Base-by-base conservation (phyloP, 1,140 invertebrate species). In the Ctenoplectra terminalis region DNA sequence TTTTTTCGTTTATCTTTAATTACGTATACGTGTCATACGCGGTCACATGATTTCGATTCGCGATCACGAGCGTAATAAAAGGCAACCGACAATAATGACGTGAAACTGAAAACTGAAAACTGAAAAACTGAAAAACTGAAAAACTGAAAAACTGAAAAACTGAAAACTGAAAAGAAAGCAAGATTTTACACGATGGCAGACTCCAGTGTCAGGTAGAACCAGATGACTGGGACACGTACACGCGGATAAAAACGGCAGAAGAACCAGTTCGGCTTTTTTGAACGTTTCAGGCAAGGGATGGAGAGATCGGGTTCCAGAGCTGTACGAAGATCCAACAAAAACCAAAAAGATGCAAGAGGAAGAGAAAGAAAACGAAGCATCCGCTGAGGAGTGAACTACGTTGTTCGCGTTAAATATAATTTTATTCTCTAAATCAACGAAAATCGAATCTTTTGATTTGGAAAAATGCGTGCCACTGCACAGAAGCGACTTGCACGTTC, bases 231-330 rank as follows among this genome's bases (percentile, higher is more conserved):
- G 90, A 89, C 81, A 89, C 63, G 85, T n/a, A 75, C 20, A 64
- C 50, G 76, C 60, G 60, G 63, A 60, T 87, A 78, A 61, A 61
- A 87, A 73, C 77, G 40, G 46, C 88, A 92, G 89, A 87, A 74
- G 81, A 83, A 81, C 81, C 76, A 87, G 86, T 81, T 67, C 82
- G 90, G 89, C 84, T 91, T 91, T 93, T 85, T 83, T 89, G 91
- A 93, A 93, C 90, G 88, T 94, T 94, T 93, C 93, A 94, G 93
- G 92, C 93, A 91, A 91, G 82, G 91, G 93, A 86, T 94, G 93
- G 93, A 93, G 93, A 87, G 88, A 92, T 86, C 92, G 92, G 87
- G 92, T 94, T 84, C 93, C 93, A 79, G 93, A 94, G 90, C 92
- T 94, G 85, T 93, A 94, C 87, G 85, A 94, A 89, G 91, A 92